phyloP scores from a whole-genome alignment of 1,140 invertebrate genomes.

The Cylas formicarius region DNA sequence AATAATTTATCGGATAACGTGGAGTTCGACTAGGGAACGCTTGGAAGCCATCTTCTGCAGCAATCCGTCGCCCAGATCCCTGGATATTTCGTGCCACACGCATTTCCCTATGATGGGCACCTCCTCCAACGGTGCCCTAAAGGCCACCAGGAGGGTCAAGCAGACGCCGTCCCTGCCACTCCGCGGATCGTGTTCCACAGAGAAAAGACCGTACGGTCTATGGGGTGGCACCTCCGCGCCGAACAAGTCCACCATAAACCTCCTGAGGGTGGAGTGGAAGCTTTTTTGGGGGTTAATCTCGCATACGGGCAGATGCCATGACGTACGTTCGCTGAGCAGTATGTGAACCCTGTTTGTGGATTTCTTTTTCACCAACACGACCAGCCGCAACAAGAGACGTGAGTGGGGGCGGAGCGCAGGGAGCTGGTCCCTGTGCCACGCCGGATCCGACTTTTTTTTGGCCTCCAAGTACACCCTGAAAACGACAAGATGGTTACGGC shows the following conservation, averaged over 20 bases:
- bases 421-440: slow-evolving; percentile 66
- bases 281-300: slow-evolving; percentile 82
- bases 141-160: slow-evolving; percentile 77
- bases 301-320: slow-evolving; percentile 75
- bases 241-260: slow-evolving; percentile 88
- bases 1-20: slow-evolving; percentile 65
- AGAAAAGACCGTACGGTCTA: slow-evolving; percentile 73
- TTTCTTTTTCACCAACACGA: slow-evolving; percentile 74
- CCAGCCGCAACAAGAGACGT: slow-evolving; percentile 68
- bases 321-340: slow-evolving; percentile 73
- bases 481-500: slow-evolving; percentile 11
- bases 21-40: slow-evolving; percentile 69
- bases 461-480: slow-evolving; percentile 36
- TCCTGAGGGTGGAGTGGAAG: slow-evolving; percentile 77
- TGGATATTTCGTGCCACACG: slow-evolving; percentile 74
- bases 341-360: slow-evolving; percentile 78
- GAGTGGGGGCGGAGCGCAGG: slow-evolving; percentile 59
- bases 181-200: slow-evolving; percentile 49
- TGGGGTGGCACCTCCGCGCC: slow-evolving; percentile 78
- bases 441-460: slow-evolving; percentile 35
- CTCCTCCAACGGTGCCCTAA: slow-evolving; percentile 76
- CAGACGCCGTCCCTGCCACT: slow-evolving; percentile 69
- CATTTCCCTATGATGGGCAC: slow-evolving; percentile 80
- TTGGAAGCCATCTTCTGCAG: slow-evolving; percentile 57
- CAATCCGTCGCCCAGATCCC: slow-evolving; percentile 62